These are phyloP conservation scores for Alexandromys fortis DNA, from an alignment of 2,113 vertebrate genomes.

Conservation along the genomic window DNA sequence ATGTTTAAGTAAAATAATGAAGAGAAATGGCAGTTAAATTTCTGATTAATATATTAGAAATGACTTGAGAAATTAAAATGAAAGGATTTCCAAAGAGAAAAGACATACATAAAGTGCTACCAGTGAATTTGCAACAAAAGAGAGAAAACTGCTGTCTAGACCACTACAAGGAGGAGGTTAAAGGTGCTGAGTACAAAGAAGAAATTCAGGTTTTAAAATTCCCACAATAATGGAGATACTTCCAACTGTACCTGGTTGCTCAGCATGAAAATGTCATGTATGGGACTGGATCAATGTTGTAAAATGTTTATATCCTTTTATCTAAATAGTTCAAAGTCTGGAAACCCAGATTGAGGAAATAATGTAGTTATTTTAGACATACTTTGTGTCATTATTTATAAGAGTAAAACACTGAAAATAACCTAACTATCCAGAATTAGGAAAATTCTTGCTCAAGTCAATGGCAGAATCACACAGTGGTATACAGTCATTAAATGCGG, in stretches of 20 bases:
- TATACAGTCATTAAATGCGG: neutral
- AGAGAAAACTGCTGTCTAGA: slow-evolving; percentile 25
- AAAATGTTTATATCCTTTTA: slow-evolving; percentile 39
- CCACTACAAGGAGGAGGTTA: neutral
- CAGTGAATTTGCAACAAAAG: slow-evolving; percentile 20
- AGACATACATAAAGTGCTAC: slow-evolving; percentile 44
- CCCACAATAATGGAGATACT: neutral
- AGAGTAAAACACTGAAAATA: slow-evolving; percentile 23
- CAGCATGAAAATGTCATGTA: slow-evolving; percentile 25
- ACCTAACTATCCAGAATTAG: neutral
- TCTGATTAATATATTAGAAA: neutral
- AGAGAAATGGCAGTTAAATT: slow-evolving; percentile 59
- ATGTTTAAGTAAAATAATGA: slow-evolving; percentile 33
- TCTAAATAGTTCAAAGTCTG: slow-evolving; percentile 38
- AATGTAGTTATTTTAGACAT: slow-evolving; percentile 30
- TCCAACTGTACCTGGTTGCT: neutral
- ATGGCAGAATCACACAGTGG: neutral
- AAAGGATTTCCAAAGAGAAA: neutral
- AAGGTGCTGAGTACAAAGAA: slow-evolving; percentile 1
- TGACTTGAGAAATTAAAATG: slow-evolving; percentile 15
- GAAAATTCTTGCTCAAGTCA: slow-evolving; percentile 23
- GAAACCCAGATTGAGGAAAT: slow-evolving; percentile 53
- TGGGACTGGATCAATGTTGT: neutral
- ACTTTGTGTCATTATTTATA: neutral
- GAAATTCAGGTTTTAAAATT: slow-evolving; percentile 49